phyloP scores from a whole-genome alignment of 2,888 invertebrate genomes.

The Chrysodeixis includens region DNA sequence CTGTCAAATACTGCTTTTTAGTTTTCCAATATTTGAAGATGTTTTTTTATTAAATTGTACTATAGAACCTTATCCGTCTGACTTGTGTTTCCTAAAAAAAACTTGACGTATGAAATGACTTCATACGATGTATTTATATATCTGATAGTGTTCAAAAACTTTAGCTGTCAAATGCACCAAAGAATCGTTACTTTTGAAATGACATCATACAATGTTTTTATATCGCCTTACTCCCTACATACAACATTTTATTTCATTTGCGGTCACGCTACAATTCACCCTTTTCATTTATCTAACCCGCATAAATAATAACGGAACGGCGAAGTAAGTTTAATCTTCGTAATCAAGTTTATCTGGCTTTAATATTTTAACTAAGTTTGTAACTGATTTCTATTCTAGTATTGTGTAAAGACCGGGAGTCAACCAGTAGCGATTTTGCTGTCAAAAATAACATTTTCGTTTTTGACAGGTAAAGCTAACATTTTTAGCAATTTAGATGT shows the following conservation, averaged over 20 bases:
- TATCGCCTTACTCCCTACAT: conserved; percentile 14
- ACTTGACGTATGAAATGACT: too few relatives aligned
- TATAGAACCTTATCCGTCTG: too few relatives aligned
- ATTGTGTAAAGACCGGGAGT: not conserved
- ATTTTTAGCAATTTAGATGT: too few relatives aligned
- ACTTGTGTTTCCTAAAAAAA: too few relatives aligned
- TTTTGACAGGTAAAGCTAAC: too few relatives aligned
- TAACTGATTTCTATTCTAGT: conserved; percentile 10
- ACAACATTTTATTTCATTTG: conserved; percentile 21
- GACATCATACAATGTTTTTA: not conserved
- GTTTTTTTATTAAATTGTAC: too few relatives aligned
- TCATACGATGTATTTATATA: too few relatives aligned
- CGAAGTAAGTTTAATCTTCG: conserved; percentile 35
- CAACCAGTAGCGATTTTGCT: too few relatives aligned
- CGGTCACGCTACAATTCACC: conserved; percentile 33
- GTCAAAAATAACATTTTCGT: too few relatives aligned
- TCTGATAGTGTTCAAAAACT: too few relatives aligned
- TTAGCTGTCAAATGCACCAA: not conserved
- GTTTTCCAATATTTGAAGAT: too few relatives aligned
- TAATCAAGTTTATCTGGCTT: conserved; percentile 25
- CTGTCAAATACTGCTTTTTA: too few relatives aligned
- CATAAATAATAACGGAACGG: conserved; percentile 41
- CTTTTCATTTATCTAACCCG: conserved; percentile 36
- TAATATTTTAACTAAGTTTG: conserved; percentile 32
- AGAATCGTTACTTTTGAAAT: not conserved